These are phyloP conservation scores for Brachionus paranguensis DNA, from an alignment of 1,140 invertebrate species.

Conservation along the genomic window DNA sequence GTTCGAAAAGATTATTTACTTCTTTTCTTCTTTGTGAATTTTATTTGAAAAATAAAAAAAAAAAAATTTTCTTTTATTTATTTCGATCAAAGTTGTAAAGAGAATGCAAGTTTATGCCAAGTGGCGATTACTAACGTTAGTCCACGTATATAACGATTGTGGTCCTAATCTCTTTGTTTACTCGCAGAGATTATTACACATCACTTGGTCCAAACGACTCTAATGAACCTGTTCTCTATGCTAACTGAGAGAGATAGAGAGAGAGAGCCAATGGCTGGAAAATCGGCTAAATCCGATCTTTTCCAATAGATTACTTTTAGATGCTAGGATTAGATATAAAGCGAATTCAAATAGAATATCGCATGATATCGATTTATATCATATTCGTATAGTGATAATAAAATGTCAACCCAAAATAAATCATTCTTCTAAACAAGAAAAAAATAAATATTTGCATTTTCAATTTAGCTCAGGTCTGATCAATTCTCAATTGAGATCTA, in stretches of 20 bases:
- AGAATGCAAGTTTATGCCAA: neutral
- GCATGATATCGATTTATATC: constrained; percentile 29
- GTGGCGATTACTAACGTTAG: neutral
- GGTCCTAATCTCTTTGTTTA: constrained; percentile 2
- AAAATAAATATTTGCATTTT: constrained; percentile 15
- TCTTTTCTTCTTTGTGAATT: neutral
- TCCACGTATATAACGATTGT: neutral
- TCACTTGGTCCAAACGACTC: constrained; percentile 3
- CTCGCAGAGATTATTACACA: constrained; percentile 13
- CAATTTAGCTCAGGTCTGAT: neutral
- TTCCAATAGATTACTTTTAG: constrained; percentile 29
- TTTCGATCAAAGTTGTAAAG: neutral
- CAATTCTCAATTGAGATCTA: neutral
- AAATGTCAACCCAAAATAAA: constrained; percentile 11
- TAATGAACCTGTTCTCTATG: constrained; percentile 17
- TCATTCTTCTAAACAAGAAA: neutral
- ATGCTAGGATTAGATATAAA: constrained; percentile 7
- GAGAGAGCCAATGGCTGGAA: neutral
- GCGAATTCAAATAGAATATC: neutral
- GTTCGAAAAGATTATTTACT: constrained; percentile 26
- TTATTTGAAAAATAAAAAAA: neutral
- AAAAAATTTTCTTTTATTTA: neutral
- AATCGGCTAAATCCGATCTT: neutral
- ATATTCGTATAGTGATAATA: neutral
- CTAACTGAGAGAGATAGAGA: neutral